A percentile compares a stretch with the other conserved stretches of the same genome.
Evolutionary conservation across 2,888 invertebrate species (phyloP).

Genomic region (Luffia ferchaultella): DNA sequence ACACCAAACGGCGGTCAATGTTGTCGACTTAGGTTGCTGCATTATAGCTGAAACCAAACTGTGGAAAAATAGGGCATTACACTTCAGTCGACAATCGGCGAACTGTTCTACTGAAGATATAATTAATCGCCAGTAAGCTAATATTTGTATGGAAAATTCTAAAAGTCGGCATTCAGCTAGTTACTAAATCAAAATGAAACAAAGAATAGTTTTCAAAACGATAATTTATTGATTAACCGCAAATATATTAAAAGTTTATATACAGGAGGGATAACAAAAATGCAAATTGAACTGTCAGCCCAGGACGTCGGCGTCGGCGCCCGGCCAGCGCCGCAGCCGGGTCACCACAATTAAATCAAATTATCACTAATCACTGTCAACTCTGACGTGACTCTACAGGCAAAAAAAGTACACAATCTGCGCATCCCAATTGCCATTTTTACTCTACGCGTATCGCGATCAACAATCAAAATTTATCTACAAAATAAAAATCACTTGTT

Average conservation of each 20-base stretch:
- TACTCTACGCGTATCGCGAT: background rate
- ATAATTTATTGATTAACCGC: slow-evolving; percentile 62
- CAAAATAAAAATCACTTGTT: background rate
- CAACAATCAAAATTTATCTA: background rate
- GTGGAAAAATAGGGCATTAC: too few species aligned
- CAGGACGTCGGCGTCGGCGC: too few species aligned
- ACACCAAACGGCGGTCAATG: too few species aligned
- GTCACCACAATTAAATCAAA: background rate
- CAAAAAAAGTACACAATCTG: background rate
- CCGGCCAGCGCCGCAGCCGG: background rate
- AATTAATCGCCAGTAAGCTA: too few species aligned
- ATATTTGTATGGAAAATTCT: too few species aligned
- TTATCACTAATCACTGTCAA: background rate
- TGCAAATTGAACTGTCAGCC: slow-evolving; percentile 45
- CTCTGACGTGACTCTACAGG: background rate
- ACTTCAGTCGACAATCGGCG: too few species aligned
- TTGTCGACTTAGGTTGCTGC: too few species aligned
- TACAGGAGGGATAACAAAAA: slow-evolving; percentile 59
- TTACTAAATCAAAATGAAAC: slow-evolving; percentile 20
- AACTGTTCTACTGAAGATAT: too few species aligned
- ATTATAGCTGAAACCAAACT: too few species aligned
- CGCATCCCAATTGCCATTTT: background rate
- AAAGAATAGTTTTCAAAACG: slow-evolving; percentile 43
- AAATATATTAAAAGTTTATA: slow-evolving; percentile 61
- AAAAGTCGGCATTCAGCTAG: too few species aligned